phyloP scores from a whole-genome alignment of 2,888 invertebrate genomes.

The Augiades crinisus region DNA sequence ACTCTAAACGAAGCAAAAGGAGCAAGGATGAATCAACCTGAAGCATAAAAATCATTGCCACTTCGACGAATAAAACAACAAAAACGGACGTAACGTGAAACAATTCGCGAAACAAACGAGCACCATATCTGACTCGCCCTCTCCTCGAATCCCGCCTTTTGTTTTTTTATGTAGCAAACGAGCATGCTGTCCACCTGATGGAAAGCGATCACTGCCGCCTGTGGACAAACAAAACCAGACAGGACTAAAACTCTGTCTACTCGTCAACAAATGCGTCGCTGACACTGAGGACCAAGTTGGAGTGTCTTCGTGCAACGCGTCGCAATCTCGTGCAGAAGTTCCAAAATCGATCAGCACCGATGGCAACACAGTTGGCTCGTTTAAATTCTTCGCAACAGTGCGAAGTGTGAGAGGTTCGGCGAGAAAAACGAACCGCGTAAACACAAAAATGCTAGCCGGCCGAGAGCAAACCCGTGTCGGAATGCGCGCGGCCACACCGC shows the following conservation, averaged over 20 bases:
- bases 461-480: conserved; percentile 71
- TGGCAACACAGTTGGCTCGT: conserved; percentile 61
- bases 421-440: conserved; percentile 57
- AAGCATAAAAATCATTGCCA: conserved; percentile 16
- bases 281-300: no score
- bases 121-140: not conserved
- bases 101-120: conserved; percentile 22
- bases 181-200: no score
- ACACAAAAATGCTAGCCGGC: conserved; percentile 56
- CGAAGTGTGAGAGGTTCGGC: conserved; percentile 65
- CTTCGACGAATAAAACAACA: conserved; percentile 37
- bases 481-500: conserved; percentile 60
- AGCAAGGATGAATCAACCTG: not conserved
- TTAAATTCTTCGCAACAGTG: conserved; percentile 63
- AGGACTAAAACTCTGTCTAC: no score
- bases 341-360: conserved; percentile 41
- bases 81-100: conserved; percentile 38
- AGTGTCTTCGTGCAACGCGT: conserved; percentile 42
- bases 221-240: no score
- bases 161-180: no score
- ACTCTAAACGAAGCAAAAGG: no score
- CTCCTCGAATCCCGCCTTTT: conserved; percentile 1
- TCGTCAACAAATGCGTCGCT: no score
- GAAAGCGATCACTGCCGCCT: no score
- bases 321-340: no score